Base-by-base conservation (phyloP, 2,797 vertebrate genomes). In the Pantherophis alleghaniensis region DNA sequence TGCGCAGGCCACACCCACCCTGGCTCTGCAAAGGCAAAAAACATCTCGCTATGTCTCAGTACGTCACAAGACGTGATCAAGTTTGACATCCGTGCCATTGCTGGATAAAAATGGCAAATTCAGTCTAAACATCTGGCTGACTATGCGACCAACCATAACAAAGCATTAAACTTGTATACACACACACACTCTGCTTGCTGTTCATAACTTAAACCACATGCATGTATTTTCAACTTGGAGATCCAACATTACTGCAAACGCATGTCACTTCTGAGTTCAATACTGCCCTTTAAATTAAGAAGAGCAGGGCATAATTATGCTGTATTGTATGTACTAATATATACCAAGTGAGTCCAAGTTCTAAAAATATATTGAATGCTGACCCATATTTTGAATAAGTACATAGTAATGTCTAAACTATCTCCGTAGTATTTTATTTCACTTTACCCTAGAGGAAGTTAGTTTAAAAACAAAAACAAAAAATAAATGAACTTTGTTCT, bases 261-360 rank as follows among this genome's bases (percentile, higher is more conserved):
- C 93, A 96, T 94, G 92, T 95, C 93, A 61, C 10, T 92, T 87
- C 91, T 56, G 90, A 94, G 53, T 95, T 96, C 95, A 53, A 87
- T 92, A 90, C 20, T 95, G 87, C 61, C 92, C 79, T 93, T 42
- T 95, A 93, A 95, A 95, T 95, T 24, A 90, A 95, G 92, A 92
- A 69, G 16, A 83, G 66, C 26, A 66, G 32, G 0, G 92, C 89
- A 95, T 95, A 95, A 95, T 94, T 96, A 93, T 26, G 55, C 18
- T 89, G 94, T 96, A 93, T 93, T 94, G 28, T 94, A 88, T 95
- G 93, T 96, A 95, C 95, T 94, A 94, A 94, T 94, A 94, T 94
- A 94, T 90, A 20, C 88, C 18, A 69, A 89, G 87, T 90, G 91
- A 94, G 60, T 90, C 83, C 63, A 94, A 93, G 92, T 69, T 88